Evolutionary conservation across 2,113 vertebrate species (phyloP).

Genomic region (Phrynosoma platyrhinos): DNA sequence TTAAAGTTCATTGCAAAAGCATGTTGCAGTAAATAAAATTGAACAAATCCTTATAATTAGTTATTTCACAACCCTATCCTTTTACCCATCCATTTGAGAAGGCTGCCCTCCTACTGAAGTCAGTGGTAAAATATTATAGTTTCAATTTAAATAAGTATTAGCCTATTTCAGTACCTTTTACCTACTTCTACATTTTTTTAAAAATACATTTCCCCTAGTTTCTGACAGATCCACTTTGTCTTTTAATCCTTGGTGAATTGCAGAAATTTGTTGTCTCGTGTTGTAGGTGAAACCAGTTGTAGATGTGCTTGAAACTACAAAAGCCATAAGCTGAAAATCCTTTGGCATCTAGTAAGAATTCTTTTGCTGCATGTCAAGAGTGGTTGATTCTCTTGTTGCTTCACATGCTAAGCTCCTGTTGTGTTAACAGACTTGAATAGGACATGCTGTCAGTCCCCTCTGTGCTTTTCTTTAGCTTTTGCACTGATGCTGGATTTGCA

Average conservation of each 20-base stretch:
- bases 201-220: not conserved
- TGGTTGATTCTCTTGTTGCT: constrained; percentile 20
- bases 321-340: not conserved
- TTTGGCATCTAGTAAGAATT: not conserved
- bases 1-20: constrained; percentile 43
- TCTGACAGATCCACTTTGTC: fast-evolving
- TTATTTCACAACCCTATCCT: constrained; percentile 21
- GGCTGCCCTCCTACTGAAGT: too few relatives aligned
- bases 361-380: not conserved
- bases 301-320: not conserved
- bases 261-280: fast-evolving
- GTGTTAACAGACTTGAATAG: not conserved
- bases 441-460: constrained; percentile 7
- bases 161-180: not conserved
- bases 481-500: fast-evolving
- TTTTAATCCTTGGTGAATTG: not conserved
- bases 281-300: not conserved
- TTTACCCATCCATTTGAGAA: not conserved
- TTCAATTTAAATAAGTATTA: not conserved
- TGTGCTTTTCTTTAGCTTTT: not conserved
- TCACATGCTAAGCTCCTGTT: constrained; percentile 33
- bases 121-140: not conserved
- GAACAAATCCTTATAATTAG: constrained; percentile 12
- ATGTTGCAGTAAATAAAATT: constrained; percentile 28
- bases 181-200: not conserved